Base-by-base conservation (phyloP, 2,113 vertebrate species). In the Marcusenius ussheri region DNA sequence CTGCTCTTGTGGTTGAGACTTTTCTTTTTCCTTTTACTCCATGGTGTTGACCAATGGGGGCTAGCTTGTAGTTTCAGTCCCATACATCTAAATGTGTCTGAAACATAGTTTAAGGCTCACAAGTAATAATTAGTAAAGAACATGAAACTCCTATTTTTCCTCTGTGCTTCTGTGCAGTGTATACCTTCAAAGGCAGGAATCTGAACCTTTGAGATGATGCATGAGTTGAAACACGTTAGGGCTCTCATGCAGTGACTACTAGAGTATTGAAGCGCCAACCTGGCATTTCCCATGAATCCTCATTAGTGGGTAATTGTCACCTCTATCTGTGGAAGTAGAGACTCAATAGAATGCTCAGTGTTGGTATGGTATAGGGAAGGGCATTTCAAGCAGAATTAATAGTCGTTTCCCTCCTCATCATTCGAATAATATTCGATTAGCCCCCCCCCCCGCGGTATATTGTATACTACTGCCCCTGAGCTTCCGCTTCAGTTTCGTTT, bases 291-390 rank as follows among this genome's bases (percentile, higher is more conserved):
- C 19, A 53, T 88, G 85, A 90, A 90, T 90, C 46, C 89, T 88
- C 86, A 88, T 88, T 88, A 77, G 62, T 11, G 46, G 8, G 10
- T 45, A 88, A 74, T 90, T 88, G 86, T 83, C 90, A 88, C 47
- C 21, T 11, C 24, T 88, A 27, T 56, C 56, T 70, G 51, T 90
- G 46, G 85, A 39, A 53, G 66, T 53, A 21, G n/a, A 39, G 35
- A 77, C 56, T 66, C 31, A 21, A 31, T 53, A 27, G 53, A 66
- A 51, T 31, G 45, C 58, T 17, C 49, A 46, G 27, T 50, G 39
- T 46, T 24, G 85, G 70, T 27, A 27, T 66, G 2, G 15, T 47
- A 31, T 35, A 66, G 42, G 56, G 56, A 62, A n/a, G 56, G 24
- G 56, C 56, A 10, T 10, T 62, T 62, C 56, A 24, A 62, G 56